Evolutionary conservation across 2,888 invertebrate species (phyloP).

Genomic region (Lasioglossum marginatum): DNA sequence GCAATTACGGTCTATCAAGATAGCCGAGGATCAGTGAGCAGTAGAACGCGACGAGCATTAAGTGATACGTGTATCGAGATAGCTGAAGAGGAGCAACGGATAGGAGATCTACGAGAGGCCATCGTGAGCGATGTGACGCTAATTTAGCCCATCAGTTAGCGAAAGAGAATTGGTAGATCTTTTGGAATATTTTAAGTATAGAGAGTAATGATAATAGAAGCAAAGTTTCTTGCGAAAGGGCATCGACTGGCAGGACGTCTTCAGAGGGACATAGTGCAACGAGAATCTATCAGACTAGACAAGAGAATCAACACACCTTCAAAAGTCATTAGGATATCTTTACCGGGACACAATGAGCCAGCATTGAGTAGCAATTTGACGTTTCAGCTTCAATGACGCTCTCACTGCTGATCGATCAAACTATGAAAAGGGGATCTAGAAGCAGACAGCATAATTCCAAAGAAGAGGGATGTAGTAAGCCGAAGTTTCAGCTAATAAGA

Average conservation of each 20-base stretch:
- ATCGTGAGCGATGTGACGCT: neutral
- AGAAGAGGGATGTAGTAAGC: neutral
- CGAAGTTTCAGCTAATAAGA: neutral
- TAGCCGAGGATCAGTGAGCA: neutral
- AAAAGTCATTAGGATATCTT: neutral
- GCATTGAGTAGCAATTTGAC: neutral
- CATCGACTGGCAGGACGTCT: neutral
- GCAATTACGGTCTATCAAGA: neutral
- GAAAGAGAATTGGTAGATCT: neutral
- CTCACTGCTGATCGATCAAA: neutral
- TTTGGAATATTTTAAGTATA: neutral
- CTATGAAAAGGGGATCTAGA: neutral
- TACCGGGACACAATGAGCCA: neutral
- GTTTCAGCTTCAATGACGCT: neutral
- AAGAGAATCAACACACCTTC: neutral
- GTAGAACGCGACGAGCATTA: neutral
- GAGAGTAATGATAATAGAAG: neutral
- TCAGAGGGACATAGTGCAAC: neutral
- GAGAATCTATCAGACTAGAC: neutral
- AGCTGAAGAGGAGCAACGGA: neutral
- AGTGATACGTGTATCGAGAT: slow-evolving; percentile 2
- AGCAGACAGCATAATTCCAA: neutral
- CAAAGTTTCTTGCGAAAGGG: neutral
- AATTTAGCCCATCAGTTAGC: neutral
- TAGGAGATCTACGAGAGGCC: neutral